These are phyloP conservation scores for Hassar affinis DNA, from an alignment of 2,113 vertebrate genomes.

Conservation along the genomic window DNA sequence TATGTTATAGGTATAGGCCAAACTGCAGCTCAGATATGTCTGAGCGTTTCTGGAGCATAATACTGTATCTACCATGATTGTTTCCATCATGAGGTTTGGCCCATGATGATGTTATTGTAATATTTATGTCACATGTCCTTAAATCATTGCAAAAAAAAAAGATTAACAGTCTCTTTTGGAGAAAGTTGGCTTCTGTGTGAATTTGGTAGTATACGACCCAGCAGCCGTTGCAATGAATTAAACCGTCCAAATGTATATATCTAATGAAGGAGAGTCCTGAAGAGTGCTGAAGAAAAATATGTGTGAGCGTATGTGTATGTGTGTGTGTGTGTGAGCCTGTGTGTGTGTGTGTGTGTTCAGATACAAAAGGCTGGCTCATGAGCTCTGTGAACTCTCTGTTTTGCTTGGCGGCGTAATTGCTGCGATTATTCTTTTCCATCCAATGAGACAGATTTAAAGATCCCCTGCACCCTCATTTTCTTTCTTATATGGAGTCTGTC, in stretches of 20 bases:
- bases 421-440: constrained; percentile 63
- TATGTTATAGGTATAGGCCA: constrained; percentile 4
- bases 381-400: constrained; percentile 57
- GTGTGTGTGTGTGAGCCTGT: too few relatives aligned
- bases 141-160: constrained; percentile 45
- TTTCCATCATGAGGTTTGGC: constrained; percentile 30
- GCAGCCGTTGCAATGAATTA: constrained; percentile 53
- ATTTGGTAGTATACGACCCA: constrained; percentile 30
- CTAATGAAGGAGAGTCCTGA: constrained; percentile 38
- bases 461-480: constrained; percentile 57
- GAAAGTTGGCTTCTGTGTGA: constrained; percentile 36
- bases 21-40: constrained; percentile 19
- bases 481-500: constrained; percentile 54
- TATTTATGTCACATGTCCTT: constrained; percentile 46
- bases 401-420: constrained; percentile 52
- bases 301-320: constrained; percentile 10
- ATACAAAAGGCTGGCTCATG: constrained; percentile 46
- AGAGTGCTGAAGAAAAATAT: constrained; percentile 1
- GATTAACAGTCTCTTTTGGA: constrained; percentile 43
- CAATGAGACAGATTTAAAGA: constrained; percentile 62
- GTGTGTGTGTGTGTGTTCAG: constrained; percentile 27
- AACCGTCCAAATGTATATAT: constrained; percentile 41
- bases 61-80: constrained; percentile 6
- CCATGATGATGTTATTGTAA: constrained; percentile 8
- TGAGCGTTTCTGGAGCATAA: constrained; percentile 3